Evolutionary conservation across 1,140 invertebrate species (phyloP).

Genomic region (Nilaparvata lugens): DNA sequence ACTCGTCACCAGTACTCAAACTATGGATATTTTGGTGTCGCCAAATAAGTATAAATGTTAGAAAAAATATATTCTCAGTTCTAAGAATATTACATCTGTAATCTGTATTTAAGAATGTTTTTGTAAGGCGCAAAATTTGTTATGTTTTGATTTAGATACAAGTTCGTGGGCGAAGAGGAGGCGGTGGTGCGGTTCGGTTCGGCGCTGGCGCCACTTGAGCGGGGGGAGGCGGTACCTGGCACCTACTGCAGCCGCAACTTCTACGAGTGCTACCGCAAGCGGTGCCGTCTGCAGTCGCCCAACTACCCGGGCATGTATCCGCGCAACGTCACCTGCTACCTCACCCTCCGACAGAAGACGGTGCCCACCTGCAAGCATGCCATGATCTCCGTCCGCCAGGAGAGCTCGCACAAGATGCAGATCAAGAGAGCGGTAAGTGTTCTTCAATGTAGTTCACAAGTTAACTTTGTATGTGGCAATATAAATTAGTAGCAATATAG

Average conservation of each 20-base stretch:
- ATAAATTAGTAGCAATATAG: no score
- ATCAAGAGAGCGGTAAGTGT: conserved; percentile 45
- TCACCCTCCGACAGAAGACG: conserved; percentile 68
- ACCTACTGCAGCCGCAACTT: conserved; percentile 81
- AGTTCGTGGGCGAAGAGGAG: conserved; percentile 59
- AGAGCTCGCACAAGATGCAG: conserved; percentile 53
- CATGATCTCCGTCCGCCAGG: conserved; percentile 71
- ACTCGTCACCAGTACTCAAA: no score
- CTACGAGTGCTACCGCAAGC: conserved; percentile 75
- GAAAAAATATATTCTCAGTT: no score
- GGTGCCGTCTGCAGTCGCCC: conserved; percentile 74
- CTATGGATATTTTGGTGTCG: no score
- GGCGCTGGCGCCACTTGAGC: conserved; percentile 56
- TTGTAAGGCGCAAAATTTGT: no score
- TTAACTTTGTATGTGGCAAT: no score
- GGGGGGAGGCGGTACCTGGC: conserved; percentile 66
- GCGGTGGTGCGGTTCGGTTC: conserved; percentile 69
- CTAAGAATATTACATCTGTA: no score
- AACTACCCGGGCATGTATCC: conserved; percentile 89
- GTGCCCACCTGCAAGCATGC: conserved; percentile 80
- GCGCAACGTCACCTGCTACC: conserved; percentile 73
- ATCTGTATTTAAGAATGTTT: no score
- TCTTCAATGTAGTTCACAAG: no score
- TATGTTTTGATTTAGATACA: conserved; percentile 39
- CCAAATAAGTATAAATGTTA: no score